Percentiles rank a stretch among this genome's conserved stretches.
Evolutionary conservation across 2,797 vertebrate genomes (phyloP).

Genomic region (Paratrypauchen microcephalus): DNA sequence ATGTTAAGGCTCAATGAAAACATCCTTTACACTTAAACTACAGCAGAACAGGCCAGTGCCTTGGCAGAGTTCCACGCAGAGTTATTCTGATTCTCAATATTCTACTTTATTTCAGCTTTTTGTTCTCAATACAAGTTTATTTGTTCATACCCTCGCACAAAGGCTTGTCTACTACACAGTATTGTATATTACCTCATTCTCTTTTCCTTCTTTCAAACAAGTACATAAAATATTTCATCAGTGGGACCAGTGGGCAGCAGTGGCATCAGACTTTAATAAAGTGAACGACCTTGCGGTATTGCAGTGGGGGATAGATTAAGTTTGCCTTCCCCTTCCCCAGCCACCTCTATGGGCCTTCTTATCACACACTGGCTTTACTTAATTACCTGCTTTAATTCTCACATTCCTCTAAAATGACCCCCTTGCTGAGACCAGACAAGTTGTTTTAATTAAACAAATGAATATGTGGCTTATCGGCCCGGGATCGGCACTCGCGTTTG

Average conservation of each 20-base stretch:
- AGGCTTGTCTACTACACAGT: not conserved
- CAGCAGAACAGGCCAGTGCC: not conserved
- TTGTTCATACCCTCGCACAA: not conserved
- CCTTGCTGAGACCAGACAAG: constrained; percentile 81
- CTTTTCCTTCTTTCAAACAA: constrained; percentile 76
- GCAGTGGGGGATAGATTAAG: constrained; percentile 88
- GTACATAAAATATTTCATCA: constrained; percentile 92
- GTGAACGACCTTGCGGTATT: constrained; percentile 87
- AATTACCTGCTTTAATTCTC: constrained; percentile 98
- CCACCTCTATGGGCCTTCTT: constrained; percentile 86
- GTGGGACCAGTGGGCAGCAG: constrained; percentile 68
- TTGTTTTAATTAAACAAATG: constrained; percentile 98
- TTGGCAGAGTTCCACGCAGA: not conserved
- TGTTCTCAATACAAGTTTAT: not conserved
- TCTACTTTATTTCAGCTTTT: not conserved
- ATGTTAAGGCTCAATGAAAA: not conserved
- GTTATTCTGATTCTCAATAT: not conserved
- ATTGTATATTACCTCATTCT: constrained; percentile 52
- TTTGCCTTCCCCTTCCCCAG: constrained; percentile 78
- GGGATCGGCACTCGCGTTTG: constrained; percentile 87
- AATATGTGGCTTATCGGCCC: constrained; percentile 83
- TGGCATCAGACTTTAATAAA: constrained; percentile 92
- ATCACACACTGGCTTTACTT: constrained; percentile 86
- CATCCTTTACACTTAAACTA: too few species aligned
- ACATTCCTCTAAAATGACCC: constrained; percentile 91